Evolutionary conservation across 2,113 vertebrate genomes (phyloP).

Genomic region (Origma solitaria): DNA sequence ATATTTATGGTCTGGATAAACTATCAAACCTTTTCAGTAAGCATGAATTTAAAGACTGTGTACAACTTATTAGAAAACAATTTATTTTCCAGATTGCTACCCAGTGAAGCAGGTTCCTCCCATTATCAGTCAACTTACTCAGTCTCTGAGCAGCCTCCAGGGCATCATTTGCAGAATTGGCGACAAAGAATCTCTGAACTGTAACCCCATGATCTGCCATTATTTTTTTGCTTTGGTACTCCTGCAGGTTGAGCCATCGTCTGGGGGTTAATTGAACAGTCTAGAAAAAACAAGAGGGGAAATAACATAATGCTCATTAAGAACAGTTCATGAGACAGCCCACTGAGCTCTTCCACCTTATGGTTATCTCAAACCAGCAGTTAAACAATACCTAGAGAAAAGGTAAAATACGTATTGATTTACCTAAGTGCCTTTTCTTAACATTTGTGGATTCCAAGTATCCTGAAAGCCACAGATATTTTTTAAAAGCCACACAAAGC

Average conservation of each 20-base stretch:
- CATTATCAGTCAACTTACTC: conserved; percentile 78
- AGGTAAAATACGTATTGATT: not conserved
- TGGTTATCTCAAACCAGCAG: not conserved
- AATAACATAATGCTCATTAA: conserved; percentile 42
- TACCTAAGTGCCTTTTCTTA: not conserved
- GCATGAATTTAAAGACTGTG: not conserved
- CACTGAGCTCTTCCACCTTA: not conserved
- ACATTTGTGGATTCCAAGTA: not conserved
- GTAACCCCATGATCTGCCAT: conserved; percentile 94
- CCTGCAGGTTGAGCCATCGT: conserved; percentile 97
- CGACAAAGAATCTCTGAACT: conserved; percentile 94
- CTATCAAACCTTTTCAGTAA: not conserved
- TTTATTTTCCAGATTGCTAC: conserved; percentile 29
- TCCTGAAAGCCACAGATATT: not conserved
- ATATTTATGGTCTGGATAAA: not conserved
- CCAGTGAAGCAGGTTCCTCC: not conserved
- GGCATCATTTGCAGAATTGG: conserved; percentile 85
- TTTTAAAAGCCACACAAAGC: not conserved
- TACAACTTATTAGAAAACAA: conserved; percentile 1
- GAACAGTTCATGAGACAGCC: conserved; percentile 44
- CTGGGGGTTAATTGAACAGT: conserved; percentile 75
- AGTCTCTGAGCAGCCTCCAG: conserved; percentile 91
- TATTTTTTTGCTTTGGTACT: conserved; percentile 98
- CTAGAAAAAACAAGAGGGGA: conserved; percentile 66
- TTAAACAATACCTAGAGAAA: not conserved